A percentile compares a stretch with the other conserved stretches of the same genome.
Evolutionary conservation across 2,113 vertebrate genomes (phyloP).

Genomic region (Scytalopus superciliaris): DNA sequence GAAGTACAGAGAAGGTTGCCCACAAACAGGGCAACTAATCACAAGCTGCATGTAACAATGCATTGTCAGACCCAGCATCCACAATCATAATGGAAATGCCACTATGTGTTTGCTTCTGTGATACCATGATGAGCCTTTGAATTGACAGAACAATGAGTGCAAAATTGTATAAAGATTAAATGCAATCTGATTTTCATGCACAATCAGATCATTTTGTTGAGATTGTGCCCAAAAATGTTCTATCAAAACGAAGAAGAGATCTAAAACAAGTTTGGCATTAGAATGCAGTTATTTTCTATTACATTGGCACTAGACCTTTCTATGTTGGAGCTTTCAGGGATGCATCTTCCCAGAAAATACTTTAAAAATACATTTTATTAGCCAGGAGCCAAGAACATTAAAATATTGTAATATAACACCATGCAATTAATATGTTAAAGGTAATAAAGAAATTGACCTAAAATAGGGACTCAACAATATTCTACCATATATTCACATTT

Average conservation of each 20-base stretch:
- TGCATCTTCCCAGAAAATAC: neutral
- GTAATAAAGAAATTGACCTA: neutral
- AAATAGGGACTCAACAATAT: neutral
- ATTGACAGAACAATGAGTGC: conserved; percentile 13
- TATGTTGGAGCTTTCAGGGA: neutral
- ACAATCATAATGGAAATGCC: neutral
- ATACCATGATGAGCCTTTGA: neutral
- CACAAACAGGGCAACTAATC: neutral
- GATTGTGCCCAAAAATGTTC: conserved; percentile 9
- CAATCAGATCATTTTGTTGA: conserved; percentile 31
- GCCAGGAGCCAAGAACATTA: neutral
- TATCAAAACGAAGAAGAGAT: conserved; percentile 39
- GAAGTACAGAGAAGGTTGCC: neutral
- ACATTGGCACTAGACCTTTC: neutral
- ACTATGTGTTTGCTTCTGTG: neutral
- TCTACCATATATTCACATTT: neutral
- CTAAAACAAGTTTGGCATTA: conserved; percentile 39
- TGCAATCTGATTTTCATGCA: conserved; percentile 50
- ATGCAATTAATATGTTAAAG: neutral
- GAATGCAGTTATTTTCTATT: conserved; percentile 13
- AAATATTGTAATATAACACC: neutral
- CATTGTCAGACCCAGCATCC: neutral
- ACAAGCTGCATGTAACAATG: neutral
- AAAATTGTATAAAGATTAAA: neutral
- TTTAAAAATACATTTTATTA: neutral